Conservation (phyloP, 2,797 vertebrate genomes). For the Tragelaphus eurycerus region DNA sequence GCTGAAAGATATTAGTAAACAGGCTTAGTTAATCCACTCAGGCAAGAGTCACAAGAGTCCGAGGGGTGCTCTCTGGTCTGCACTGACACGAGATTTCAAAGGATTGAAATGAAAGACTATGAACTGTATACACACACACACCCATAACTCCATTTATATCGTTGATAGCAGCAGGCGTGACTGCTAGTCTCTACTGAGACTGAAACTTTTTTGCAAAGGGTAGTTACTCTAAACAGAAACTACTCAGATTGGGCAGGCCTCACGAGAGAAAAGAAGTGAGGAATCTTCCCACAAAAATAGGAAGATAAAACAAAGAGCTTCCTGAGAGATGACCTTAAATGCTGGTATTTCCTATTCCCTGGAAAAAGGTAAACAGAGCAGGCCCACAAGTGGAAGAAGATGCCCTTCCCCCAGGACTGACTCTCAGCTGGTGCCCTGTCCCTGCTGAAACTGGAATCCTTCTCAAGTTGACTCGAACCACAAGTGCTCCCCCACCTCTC, state of each 20-base stretch:
- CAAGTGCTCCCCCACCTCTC: not conserved
- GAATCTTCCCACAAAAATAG: not conserved
- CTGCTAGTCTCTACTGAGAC: not conserved
- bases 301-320: not conserved
- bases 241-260: not conserved
- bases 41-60: not conserved
- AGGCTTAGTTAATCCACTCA: conserved; percentile 33
- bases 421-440: not conserved
- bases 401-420: not conserved
- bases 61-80: not conserved
- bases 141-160: not conserved
- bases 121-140: not conserved
- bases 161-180: not conserved
- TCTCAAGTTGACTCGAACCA: not conserved
- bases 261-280: not conserved
- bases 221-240: not conserved
- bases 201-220: not conserved
- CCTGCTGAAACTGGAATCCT: not conserved
- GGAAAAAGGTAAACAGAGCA: not conserved
- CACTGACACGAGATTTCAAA: conserved; percentile 4
- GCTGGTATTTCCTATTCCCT: not conserved
- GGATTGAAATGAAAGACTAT: not conserved
- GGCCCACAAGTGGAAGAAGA: not conserved
- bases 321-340: not conserved
- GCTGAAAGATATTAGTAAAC: conserved; percentile 2